Base-by-base conservation (phyloP, 2,113 vertebrate genomes). In the Hydropotes inermis region DNA sequence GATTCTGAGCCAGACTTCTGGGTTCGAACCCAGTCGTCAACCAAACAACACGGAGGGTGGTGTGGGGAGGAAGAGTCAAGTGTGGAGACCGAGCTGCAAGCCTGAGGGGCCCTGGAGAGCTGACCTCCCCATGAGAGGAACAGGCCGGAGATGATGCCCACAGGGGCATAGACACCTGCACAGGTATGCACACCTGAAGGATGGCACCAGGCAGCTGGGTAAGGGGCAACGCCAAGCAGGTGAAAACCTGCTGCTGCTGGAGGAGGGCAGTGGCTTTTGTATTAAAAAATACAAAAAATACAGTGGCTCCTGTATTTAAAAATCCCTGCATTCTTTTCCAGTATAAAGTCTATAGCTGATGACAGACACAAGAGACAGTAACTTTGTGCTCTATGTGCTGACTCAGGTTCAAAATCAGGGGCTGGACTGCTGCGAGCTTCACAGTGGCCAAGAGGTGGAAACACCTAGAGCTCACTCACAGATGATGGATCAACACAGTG, bases 171-270 rank as follows among this genome's bases (percentile, higher is more conserved):
- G 64, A 47, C 2, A 30, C 36, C 57, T 57, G 50, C 17, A 11
- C 14, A 6, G 21, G 52, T 4, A 9, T 6, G 9, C 23, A 67
- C 50, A 17, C 27, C 50, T 67, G 33, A 36, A 58, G 47, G 23
- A 17, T 2, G 13, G 11, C 0, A 0, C 50, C 43, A 15, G 74
- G 45, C 3, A 9, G 3, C 43, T 4, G 36, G 23, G 17, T 25
- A 4, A 76, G 9, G 45, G 45, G 7, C 5, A 2, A 17, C 1
- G 12, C 50, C 43, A 52, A 60, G 52, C 2, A 5, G 2, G 13
- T 1, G 1, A 15, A 55, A 28, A 19, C 23, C 92, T 25, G 16
- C 52, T 15, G 7, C 27, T 1, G 0, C 4, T 0, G 4, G 1
- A 17, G 2, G 15, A 7, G 7, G 5, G 12, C 39, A 7, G 33